phyloP scores from a whole-genome alignment of 2,113 vertebrate species.

The Elephantulus edwardii region DNA sequence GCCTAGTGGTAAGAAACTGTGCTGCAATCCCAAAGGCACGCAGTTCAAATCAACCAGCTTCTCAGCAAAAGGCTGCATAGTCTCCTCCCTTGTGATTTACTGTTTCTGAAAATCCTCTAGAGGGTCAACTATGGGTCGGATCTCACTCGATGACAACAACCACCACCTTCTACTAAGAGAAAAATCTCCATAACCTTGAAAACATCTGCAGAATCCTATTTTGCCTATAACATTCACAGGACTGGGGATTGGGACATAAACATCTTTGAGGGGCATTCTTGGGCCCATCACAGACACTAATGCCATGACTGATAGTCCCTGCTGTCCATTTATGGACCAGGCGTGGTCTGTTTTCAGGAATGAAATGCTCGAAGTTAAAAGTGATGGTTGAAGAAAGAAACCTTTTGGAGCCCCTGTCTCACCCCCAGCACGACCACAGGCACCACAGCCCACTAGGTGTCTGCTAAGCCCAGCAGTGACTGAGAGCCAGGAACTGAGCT shows the following conservation, averaged over 20 bases:
- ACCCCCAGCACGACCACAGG: background rate
- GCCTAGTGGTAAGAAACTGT: no score
- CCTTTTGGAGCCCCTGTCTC: background rate
- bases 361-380: background rate
- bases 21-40: no score
- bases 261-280: background rate
- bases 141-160: no score
- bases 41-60: no score
- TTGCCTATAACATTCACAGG: background rate
- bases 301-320: background rate
- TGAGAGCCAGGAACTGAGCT: background rate
- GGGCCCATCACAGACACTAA: background rate
- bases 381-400: no score
- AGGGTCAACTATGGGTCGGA: no score
- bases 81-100: no score
- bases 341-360: background rate
- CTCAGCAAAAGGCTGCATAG: no score
- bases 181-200: no score
- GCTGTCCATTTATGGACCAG: background rate
- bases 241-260: background rate
- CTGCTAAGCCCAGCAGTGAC: background rate
- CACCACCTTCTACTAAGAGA: no score
- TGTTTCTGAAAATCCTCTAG: no score
- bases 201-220: background rate
- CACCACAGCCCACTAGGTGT: background rate